Evolutionary conservation across 2,888 invertebrate genomes (phyloP).

Genomic region (Vandiemenella viatica): DNA sequence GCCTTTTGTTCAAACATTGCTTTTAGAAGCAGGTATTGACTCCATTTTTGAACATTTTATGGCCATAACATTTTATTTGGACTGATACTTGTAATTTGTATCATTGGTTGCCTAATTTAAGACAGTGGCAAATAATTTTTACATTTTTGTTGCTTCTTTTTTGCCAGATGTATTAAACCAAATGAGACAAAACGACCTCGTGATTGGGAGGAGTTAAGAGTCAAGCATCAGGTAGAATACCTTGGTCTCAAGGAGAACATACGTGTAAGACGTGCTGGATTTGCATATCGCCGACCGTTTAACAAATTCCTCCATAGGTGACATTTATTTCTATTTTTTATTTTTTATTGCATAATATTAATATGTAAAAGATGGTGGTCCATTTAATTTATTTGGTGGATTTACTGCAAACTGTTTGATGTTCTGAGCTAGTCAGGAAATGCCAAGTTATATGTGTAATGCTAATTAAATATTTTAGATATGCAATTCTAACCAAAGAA

Average conservation of each 20-base stretch:
- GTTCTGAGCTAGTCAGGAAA: too few species aligned
- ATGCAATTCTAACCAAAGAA: constrained; percentile 45
- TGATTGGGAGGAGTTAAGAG: constrained; percentile 48
- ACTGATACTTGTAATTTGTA: too few species aligned
- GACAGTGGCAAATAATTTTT: too few species aligned
- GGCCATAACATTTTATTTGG: too few species aligned
- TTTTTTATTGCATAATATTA: neutral
- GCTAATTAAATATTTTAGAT: constrained; percentile 30
- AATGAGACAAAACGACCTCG: constrained; percentile 48
- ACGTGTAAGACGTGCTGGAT: constrained; percentile 48
- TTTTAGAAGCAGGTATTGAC: too few species aligned
- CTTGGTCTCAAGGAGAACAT: constrained; percentile 52
- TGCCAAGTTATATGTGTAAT: too few species aligned
- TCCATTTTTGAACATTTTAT: too few species aligned
- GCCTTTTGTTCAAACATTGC: too few species aligned
- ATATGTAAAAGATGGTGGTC: neutral
- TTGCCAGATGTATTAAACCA: constrained; percentile 43
- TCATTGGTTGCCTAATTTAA: too few species aligned
- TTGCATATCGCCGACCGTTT: constrained; percentile 46
- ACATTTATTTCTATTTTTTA: neutral
- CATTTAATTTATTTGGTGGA: too few species aligned
- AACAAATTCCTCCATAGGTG: constrained; percentile 41
- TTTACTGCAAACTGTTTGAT: too few species aligned
- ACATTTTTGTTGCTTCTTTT: too few species aligned
- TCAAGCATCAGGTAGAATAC: constrained; percentile 51